A percentile compares a stretch with the other conserved stretches of the same genome.
phyloP scores from a whole-genome alignment of 1,140 invertebrate genomes.

The Drosophila trapezifrons region DNA sequence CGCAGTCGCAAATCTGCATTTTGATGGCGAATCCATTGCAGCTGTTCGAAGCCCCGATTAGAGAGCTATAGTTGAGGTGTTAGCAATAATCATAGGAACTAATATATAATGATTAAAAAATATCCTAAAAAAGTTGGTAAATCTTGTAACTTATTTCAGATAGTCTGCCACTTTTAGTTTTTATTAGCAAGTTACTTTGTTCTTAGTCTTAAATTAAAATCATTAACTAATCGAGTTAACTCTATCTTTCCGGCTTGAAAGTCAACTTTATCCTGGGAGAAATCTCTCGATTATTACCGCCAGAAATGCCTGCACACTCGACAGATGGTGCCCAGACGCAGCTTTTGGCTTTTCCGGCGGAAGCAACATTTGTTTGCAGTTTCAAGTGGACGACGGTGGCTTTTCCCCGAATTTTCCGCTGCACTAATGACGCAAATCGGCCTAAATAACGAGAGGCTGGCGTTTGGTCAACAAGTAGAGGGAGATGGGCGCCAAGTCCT shows the following conservation, averaged over 20 bases:
- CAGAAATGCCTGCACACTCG: conserved; percentile 32
- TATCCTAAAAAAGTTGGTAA: too few species aligned
- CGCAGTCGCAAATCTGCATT: conserved; percentile 27
- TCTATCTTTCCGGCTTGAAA: neutral
- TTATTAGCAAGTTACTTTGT: neutral
- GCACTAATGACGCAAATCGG: conserved; percentile 76
- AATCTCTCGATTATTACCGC: conserved; percentile 19
- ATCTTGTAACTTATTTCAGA: neutral
- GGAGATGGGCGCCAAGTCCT: neutral
- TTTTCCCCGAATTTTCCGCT: conserved; percentile 18
- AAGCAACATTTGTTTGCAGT: conserved; percentile 40
- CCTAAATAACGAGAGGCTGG: conserved; percentile 75
- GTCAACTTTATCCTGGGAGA: neutral
- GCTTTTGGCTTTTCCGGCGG: neutral
- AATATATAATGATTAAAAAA: too few species aligned
- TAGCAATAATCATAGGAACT: too few species aligned
- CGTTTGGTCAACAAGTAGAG: conserved; percentile 64
- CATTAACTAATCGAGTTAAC: neutral
- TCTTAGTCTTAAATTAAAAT: neutral
- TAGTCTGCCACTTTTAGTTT: neutral
- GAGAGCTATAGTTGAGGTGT: neutral
- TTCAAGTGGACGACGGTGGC: conserved; percentile 11
- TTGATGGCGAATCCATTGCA: neutral
- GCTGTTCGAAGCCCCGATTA: neutral
- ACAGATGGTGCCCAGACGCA: conserved; percentile 51